Evolutionary conservation across 2,888 invertebrate genomes (phyloP), one percentile per base, ranked within the genome.

Genomic region (Scaptomyza flava): DNA sequence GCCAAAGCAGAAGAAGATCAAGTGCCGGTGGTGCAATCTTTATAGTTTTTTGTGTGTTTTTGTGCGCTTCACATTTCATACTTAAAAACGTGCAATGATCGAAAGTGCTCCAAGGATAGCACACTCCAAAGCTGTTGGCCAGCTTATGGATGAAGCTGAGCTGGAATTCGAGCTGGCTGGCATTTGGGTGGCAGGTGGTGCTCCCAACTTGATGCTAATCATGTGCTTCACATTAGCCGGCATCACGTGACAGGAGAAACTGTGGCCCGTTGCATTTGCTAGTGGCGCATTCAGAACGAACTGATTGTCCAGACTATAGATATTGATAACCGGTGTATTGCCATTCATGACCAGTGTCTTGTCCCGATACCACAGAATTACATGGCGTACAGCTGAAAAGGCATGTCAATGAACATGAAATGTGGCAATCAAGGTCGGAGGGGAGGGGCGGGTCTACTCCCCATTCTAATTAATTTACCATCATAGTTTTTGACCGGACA

Each of bases 21-120:
- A 81, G 72, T 81, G 83, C 84, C 86, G 80, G 84, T 84, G 79
- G 86, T 85, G 74, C 77, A 60, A 36, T 71, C 56, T 27, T 42
- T 45, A 50, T 53, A 54, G 42, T 41, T 45, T 41, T 45, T 53
- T 50, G 31, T 58, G 42, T 17, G 36, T 17, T 2, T n/a, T 7
- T 48, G 36, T 50, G 11, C 20, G 33, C 12, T 66, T 45, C 58
- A 62, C 70, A 70, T 64, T 52, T 43, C 17, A 48, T 33, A 47
- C 73, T 79, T 46, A 81, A 31, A 58, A 46, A 20, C 56, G 45
- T 27, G 30, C 38, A 14, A 58, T 12, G 23, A 76, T 57, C 59
- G 68, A 48, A 20, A 75, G 23, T 11, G 41, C 42, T 33, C 48
- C 42, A 38, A 72, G 30, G 3, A 65, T 33, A 9, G 61, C 30